Conservation (phyloP, 2,113 vertebrate genomes). For the Copsychus sechellarum region DNA sequence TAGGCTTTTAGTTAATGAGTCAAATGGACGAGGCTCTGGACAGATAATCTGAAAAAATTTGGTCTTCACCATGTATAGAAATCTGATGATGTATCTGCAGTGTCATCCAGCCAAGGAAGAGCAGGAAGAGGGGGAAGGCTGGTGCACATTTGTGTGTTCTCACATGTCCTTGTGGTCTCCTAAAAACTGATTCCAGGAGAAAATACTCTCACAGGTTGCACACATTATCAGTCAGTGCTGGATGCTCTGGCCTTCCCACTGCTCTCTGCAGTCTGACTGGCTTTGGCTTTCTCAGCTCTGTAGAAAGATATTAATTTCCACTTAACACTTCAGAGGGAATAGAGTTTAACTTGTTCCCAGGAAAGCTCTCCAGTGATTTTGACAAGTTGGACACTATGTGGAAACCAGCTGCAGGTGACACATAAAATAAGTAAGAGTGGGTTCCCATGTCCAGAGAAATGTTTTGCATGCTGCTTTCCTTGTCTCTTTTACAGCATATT, state of each 20-base stretch:
- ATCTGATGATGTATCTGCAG: neutral
- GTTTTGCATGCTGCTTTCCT: neutral
- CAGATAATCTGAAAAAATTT: neutral
- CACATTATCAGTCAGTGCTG: neutral
- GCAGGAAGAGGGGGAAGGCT: neutral
- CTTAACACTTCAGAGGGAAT: neutral
- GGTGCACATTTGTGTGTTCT: neutral
- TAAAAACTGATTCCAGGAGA: neutral
- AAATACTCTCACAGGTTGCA: neutral
- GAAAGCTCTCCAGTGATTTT: neutral
- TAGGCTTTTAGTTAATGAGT: slow-evolving; percentile 52
- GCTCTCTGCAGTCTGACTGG: neutral
- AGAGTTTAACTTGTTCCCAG: neutral
- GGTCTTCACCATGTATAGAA: neutral
- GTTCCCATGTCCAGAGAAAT: neutral
- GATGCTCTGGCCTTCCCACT: neutral
- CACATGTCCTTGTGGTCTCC: neutral
- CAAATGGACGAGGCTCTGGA: neutral
- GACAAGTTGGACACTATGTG: neutral
- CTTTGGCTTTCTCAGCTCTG: slow-evolving; percentile 13
- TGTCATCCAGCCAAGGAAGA: neutral
- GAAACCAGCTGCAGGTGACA: neutral
- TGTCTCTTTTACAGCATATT: neutral
- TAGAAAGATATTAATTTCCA: neutral
- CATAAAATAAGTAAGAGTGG: neutral